Conservation (phyloP, 2,113 vertebrate species). For the Apeltes quadracus region DNA sequence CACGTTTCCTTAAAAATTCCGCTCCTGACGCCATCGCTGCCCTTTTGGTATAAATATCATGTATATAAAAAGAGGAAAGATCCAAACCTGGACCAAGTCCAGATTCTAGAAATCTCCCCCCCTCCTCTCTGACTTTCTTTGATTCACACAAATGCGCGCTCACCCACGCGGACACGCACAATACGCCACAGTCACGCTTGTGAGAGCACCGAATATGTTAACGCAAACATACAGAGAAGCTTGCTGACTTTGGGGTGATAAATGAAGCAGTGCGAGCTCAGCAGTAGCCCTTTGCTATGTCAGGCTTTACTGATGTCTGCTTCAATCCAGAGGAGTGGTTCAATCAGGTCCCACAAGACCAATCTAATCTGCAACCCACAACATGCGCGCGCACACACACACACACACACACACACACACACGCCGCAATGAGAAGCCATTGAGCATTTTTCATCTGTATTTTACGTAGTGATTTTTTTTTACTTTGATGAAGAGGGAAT, state of each 20-base stretch:
- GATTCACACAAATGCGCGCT: not conserved
- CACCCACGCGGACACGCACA: not conserved
- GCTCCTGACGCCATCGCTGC: constrained; percentile 43
- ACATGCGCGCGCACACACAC: constrained; percentile 15
- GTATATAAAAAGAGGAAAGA: constrained; percentile 41
- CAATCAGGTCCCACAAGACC: constrained; percentile 50
- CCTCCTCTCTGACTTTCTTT: not conserved
- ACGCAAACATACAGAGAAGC: constrained; percentile 17
- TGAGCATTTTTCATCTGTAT: not conserved
- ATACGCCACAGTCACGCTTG: not conserved
- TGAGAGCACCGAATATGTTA: constrained; percentile 17
- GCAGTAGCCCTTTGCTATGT: constrained; percentile 69
- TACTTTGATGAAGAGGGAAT: not conserved
- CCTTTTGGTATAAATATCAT: constrained; percentile 66
- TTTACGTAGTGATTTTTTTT: not conserved
- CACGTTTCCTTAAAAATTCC: constrained; percentile 54
- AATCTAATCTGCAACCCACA: constrained; percentile 53
- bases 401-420: constrained; percentile 13
- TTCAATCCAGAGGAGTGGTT: constrained; percentile 69
- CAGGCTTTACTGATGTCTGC: constrained; percentile 67
- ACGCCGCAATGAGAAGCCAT: not conserved
- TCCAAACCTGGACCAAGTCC: constrained; percentile 40
- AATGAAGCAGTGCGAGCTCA: constrained; percentile 71
- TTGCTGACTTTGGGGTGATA: constrained; percentile 51
- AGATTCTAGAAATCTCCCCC: not conserved